These are phyloP conservation scores for Frieseomelitta varia DNA, from an alignment of 1,140 invertebrate species.

Conservation along the genomic window DNA sequence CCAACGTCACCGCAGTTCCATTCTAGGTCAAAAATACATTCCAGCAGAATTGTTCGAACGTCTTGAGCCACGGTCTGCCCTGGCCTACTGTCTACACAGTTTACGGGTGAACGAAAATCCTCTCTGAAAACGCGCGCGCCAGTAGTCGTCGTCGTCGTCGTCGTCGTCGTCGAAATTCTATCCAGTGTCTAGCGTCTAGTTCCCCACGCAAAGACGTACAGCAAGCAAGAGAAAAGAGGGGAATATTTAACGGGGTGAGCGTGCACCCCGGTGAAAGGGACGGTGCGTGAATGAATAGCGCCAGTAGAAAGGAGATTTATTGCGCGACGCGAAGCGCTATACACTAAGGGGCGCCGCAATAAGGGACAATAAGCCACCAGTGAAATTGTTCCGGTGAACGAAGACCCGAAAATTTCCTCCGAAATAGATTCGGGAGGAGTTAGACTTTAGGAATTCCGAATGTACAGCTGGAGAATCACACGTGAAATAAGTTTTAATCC, in stretches of 20 bases:
- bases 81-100: background rate
- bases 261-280: background rate
- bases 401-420: background rate
- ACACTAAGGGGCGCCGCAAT: too few relatives aligned
- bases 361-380: background rate
- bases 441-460: too few relatives aligned
- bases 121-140: too few relatives aligned
- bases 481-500: too few relatives aligned
- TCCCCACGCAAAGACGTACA: background rate
- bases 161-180: constrained; percentile 23
- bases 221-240: constrained; percentile 1
- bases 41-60: background rate
- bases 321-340: background rate
- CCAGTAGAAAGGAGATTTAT: constrained; percentile 19
- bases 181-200: background rate
- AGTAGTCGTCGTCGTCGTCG: too few relatives aligned
- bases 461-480: too few relatives aligned
- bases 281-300: constrained; percentile 7
- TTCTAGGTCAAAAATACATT: background rate
- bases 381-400: constrained; percentile 7
- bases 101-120: background rate
- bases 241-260: constrained; percentile 26
- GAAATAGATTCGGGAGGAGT: background rate
- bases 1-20: background rate
- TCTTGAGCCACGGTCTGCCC: background rate